Base-by-base conservation (phyloP, 2,113 vertebrate genomes). In the Argyrosomus japonicus region DNA sequence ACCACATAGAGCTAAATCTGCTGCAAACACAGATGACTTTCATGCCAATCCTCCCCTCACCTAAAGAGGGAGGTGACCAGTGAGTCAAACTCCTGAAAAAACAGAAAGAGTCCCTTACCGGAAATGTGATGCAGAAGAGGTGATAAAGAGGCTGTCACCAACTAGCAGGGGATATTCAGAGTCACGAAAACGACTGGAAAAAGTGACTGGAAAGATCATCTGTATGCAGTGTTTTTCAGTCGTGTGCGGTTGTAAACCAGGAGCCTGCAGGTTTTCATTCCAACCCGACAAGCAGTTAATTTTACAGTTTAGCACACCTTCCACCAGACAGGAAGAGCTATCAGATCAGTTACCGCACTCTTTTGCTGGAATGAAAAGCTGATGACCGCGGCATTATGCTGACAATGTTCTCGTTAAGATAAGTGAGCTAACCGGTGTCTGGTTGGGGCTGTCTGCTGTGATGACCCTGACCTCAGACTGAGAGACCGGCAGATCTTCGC, bases 401-500 rank as follows among this genome's bases (percentile, higher is more conserved):
- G 40, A 82, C 62, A 77, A 12, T 65, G 32, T 58, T 68, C 56
- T 9, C 63, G 48, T 81, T 51, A 61, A 67, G 85, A 51, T 68
- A 76, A 82, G 61, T 72, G 29, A n/a, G 27, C 62, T 29, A 45
- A 63, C 13, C 62, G 64, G 69, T 23, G 27, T 86, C 71, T 72
- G 63, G 58, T 47, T 6, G 14, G 1, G 50, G 50, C 25, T 11
- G 79, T 54, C 64, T 48, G 50, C 53, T 67, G 51, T 6, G 18
- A 50, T 48, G 74, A 81, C 65, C 51, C 51, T 36, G 5, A 21
- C 57, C 65, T 61, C 75, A 23, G 57, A 25, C 71, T 45, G 79
- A 65, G 15, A 58, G 48, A 71, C 51, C 68, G 81, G 86, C 92
- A 85, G 74, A 86, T 61, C 63, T 68, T 76, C 76, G 69, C 77